Conservation (phyloP, 1,140 invertebrate genomes). For the Oreohelix idahoensis region DNA sequence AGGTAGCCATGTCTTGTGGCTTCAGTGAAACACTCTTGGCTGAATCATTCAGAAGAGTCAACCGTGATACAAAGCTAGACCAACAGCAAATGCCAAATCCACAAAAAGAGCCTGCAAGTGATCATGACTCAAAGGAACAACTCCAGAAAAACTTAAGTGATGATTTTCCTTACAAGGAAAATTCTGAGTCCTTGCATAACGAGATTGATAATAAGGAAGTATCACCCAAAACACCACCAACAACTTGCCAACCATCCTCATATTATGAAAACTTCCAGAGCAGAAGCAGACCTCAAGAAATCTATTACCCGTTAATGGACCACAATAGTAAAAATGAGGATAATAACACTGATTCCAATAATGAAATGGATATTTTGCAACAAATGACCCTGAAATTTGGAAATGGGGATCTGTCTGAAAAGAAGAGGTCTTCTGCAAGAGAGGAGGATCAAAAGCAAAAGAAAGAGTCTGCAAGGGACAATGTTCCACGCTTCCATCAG, state of each 20-base stretch:
- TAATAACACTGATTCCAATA: too few relatives aligned
- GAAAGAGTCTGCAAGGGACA: neutral
- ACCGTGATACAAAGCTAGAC: neutral
- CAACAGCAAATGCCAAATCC: neutral
- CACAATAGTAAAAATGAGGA: neutral
- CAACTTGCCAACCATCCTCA: neutral
- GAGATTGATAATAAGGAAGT: neutral
- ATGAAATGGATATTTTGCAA: conserved; percentile 48
- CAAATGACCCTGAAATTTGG: conserved; percentile 60
- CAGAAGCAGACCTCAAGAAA: neutral
- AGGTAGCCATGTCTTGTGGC: conserved; percentile 68
- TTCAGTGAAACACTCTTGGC: conserved; percentile 39
- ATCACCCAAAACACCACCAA: neutral
- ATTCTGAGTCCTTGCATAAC: neutral
- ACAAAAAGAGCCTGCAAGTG: neutral
- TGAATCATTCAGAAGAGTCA: conserved; percentile 4
- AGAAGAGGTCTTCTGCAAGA: neutral
- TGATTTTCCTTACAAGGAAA: neutral
- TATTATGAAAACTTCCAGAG: neutral
- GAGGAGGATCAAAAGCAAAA: neutral
- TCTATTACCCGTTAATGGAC: neutral
- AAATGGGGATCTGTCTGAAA: conserved; percentile 6
- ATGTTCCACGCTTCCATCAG: conserved; percentile 28
- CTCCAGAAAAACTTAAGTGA: neutral
- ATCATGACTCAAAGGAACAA: neutral